Evolutionary conservation across 2,113 vertebrate species (phyloP).

Genomic region (Chionodraco myersi): DNA sequence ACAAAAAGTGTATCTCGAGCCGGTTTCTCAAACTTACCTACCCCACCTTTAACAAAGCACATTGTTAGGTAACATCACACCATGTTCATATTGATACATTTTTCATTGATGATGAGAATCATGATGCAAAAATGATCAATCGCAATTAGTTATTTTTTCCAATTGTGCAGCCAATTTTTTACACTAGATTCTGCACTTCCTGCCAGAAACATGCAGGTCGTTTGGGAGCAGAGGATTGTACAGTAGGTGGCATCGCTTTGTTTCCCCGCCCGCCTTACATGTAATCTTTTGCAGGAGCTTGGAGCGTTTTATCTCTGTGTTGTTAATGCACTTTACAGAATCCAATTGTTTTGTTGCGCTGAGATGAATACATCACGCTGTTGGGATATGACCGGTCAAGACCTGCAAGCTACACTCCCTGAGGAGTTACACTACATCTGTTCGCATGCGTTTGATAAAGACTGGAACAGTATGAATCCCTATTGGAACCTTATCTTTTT

Average conservation of each 20-base stretch:
- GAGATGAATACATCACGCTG: slow-evolving; percentile 13
- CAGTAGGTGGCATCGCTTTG: slow-evolving; percentile 8
- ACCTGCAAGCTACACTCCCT: background rate
- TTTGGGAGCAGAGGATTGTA: background rate
- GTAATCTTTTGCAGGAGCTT: slow-evolving; percentile 9
- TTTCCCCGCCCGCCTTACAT: slow-evolving; percentile 18
- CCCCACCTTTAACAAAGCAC: no score
- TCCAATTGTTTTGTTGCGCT: background rate
- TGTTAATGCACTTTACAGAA: slow-evolving; percentile 25
- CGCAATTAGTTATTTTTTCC: no score
- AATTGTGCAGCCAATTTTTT: no score
- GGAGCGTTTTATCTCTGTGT: slow-evolving; percentile 13
- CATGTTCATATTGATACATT: no score
- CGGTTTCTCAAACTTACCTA: no score
- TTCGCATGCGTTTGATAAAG: background rate
- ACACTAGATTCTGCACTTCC: background rate
- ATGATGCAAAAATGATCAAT: no score
- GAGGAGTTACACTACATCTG: background rate
- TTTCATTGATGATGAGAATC: no score
- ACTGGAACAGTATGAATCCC: no score
- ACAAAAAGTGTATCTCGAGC: no score
- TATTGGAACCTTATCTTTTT: background rate
- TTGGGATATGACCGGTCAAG: background rate
- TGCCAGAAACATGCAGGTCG: background rate
- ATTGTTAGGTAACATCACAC: no score